Percentiles rank a stretch among this genome's conserved stretches.
Conservation (phyloP, 1,140 invertebrate species). For the Drosophila parabipectinata region DNA sequence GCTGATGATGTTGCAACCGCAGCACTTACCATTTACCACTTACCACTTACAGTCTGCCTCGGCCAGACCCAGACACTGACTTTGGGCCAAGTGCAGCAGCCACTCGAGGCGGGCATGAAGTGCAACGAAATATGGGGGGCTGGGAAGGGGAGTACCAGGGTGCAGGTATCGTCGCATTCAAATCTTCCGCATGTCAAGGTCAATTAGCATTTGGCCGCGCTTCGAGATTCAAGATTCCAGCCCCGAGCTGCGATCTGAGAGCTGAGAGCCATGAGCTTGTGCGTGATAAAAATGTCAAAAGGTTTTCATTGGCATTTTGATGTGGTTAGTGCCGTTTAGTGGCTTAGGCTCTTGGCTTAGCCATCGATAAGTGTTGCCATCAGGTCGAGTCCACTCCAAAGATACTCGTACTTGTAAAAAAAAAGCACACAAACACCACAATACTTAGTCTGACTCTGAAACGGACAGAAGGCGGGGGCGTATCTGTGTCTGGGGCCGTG, state of each 20-base stretch:
- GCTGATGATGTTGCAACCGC: constrained; percentile 64
- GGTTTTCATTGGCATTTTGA: constrained; percentile 78
- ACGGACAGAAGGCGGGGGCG: constrained; percentile 27
- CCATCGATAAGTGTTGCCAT: constrained; percentile 67
- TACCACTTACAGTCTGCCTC: constrained; percentile 33
- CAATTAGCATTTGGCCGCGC: constrained; percentile 69
- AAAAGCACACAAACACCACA: constrained; percentile 22
- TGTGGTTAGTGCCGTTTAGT: constrained; percentile 71
- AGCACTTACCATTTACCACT: constrained; percentile 50
- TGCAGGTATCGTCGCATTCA: constrained; percentile 52
- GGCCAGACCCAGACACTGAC: constrained; percentile 14
- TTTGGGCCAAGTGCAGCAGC: constrained; percentile 33
- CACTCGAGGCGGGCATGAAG: constrained; percentile 61
- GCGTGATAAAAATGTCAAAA: constrained; percentile 82
- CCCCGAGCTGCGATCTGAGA: not conserved
- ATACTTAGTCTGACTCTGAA: not conserved
- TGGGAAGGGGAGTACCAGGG: not conserved
- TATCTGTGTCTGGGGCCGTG: constrained; percentile 40
- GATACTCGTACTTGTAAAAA: not conserved
- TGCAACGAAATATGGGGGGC: constrained; percentile 33
- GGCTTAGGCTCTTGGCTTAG: constrained; percentile 48
- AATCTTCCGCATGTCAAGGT: constrained; percentile 81
- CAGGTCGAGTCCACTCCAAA: constrained; percentile 58
- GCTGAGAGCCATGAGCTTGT: constrained; percentile 24
- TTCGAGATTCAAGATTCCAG: constrained; percentile 6